Evolutionary conservation across 1,140 invertebrate genomes (phyloP).

Genomic region (Drosophila sucinea): DNA sequence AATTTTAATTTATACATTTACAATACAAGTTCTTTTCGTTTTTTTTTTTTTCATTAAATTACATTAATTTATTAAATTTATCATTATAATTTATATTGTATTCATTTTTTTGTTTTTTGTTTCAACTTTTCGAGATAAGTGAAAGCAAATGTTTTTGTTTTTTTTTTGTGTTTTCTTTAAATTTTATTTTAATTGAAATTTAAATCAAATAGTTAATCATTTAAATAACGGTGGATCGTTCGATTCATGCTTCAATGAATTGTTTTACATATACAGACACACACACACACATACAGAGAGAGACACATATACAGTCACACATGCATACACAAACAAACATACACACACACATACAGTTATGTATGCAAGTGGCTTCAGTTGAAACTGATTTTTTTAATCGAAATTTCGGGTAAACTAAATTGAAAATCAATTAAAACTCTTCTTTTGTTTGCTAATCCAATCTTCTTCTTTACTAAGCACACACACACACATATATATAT

Average conservation of each 20-base stretch:
- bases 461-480: no score
- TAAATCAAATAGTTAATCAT: conserved; percentile 77
- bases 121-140: conserved; percentile 34
- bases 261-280: conserved; percentile 57
- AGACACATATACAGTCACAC: conserved; percentile 33
- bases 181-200: conserved; percentile 55
- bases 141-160: conserved; percentile 29
- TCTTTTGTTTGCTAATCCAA: neutral
- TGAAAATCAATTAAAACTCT: no score
- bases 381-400: no score
- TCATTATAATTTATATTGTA: conserved; percentile 23
- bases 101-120: conserved; percentile 25
- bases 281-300: conserved; percentile 37
- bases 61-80: conserved; percentile 11
- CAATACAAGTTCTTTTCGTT: conserved; percentile 43
- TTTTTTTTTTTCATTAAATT: conserved; percentile 30
- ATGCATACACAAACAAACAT: conserved; percentile 32
- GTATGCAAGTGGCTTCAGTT: neutral
- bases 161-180: conserved; percentile 28
- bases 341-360: conserved; percentile 21
- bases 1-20: conserved; percentile 62
- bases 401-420: neutral
- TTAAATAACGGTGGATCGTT: conserved; percentile 81
- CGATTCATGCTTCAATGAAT: conserved; percentile 73
- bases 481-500: conserved; percentile 5